Base-by-base conservation (phyloP, 2,797 vertebrate species). In the Siniperca scherzeri region DNA sequence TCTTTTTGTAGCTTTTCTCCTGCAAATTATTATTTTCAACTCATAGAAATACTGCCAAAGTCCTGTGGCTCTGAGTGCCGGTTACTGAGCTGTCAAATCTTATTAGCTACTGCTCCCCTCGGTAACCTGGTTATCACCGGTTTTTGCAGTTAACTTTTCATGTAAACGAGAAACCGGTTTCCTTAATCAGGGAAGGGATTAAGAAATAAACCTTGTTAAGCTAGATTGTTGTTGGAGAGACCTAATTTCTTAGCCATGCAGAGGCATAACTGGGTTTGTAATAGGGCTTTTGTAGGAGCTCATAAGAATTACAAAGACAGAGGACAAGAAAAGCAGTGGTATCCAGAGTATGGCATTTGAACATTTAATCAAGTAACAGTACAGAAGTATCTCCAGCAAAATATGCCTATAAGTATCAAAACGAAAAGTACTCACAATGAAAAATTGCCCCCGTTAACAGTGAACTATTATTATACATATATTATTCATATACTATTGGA, bases 21-120 rank as follows among this genome's bases (percentile, higher is more conserved):
- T 33, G 27, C 7, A 67, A 33, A 59, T 55, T 10, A 78, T 76
- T 19, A 30, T 61, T 70, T 22, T 42, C 38, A 52, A 9, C 60
- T 62, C 13, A 1, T 21, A 44, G 30, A 69, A 65, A 50, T n/a
- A 11, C 55, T 56, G 61, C 67, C 70, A 27, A 55, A 60, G 27
- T 38, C 48, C 27, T 42, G 64, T 14, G 25, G 62, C 59, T 73
- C 25, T 33, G 53, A 64, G 40, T 17, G 8, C 48, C 57, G 42
- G 38, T 80, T 76, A 60, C 64, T 55, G 50, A 79, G 71, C 79
- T 80, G 52, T 87, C 70, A 52, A 10, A 44, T 48, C 40, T 74
- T 12, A 30, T 74, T 73, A 30, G 30, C 21, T 56, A 4, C 36
- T 70, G 42, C 56, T 77, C 52, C 60, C 48, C 2, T 59, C n/a